A percentile compares a stretch with the other conserved stretches of the same genome.
Conservation (phyloP, 2,797 vertebrate genomes). For the Thamnophis elegans region DNA sequence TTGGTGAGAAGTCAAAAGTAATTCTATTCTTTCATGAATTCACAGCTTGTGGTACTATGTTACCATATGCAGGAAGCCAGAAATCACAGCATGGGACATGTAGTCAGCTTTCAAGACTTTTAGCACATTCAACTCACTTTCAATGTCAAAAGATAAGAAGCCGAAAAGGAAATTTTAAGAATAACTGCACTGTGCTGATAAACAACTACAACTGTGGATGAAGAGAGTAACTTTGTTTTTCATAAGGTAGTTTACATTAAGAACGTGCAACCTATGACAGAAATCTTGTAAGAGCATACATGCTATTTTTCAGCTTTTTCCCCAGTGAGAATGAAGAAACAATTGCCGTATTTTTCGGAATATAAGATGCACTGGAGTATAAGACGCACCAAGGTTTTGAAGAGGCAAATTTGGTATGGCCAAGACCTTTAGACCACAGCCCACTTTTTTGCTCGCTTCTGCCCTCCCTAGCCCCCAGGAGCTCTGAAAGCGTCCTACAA, state of each 20-base stretch:
- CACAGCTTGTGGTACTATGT: background rate
- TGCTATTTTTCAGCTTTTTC: background rate
- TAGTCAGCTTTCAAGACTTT: background rate
- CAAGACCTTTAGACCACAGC: no score
- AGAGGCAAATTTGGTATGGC: no score
- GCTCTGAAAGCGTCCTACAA: no score
- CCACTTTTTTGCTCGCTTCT: no score
- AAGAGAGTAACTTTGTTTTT: background rate
- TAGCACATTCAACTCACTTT: background rate
- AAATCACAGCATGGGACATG: background rate
- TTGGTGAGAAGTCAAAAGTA: background rate
- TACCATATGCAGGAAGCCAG: background rate
- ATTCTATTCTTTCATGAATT: conserved; percentile 2
- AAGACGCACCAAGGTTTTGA: no score
- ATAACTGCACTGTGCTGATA: background rate
- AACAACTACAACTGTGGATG: background rate
- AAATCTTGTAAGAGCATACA: background rate
- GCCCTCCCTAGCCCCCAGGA: no score
- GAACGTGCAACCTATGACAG: background rate
- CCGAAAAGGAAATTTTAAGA: background rate
- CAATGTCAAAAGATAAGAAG: background rate
- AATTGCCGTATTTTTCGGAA: background rate
- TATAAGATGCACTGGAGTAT: no score
- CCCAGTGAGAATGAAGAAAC: background rate
- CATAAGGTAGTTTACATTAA: background rate